phyloP scores from a whole-genome alignment of 2,888 invertebrate species.

The Eremobia ochroleuca region DNA sequence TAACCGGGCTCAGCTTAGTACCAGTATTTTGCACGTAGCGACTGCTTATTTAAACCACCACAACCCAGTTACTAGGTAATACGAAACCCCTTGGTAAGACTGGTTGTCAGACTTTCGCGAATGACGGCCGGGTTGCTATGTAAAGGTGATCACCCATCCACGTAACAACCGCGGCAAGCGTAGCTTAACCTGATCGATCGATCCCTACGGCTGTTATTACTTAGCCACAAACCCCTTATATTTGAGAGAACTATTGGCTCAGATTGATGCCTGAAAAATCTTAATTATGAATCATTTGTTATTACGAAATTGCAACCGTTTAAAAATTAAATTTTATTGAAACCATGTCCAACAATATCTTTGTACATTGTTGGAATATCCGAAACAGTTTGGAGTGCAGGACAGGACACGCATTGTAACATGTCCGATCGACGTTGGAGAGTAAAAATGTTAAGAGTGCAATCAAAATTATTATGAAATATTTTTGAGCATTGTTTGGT shows the following conservation, averaged over 20 bases:
- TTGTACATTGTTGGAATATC: conserved; percentile 3
- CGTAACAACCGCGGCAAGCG: no score
- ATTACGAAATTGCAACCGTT: background rate
- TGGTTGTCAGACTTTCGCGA: no score
- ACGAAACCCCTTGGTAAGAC: no score
- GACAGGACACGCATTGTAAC: conserved; percentile 19
- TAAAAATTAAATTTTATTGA: background rate
- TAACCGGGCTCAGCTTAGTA: no score
- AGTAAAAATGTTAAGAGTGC: conserved; percentile 35
- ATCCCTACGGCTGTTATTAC: no score
- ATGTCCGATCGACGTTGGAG: conserved; percentile 27
- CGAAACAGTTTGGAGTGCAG: background rate
- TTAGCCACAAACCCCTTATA: no score
- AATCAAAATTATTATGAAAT: conserved; percentile 13
- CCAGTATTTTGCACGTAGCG: no score
- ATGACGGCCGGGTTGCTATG: no score
- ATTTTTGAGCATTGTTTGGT: background rate
- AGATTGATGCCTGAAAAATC: background rate
- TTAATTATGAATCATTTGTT: background rate
- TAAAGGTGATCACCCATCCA: no score
- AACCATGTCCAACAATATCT: conserved; percentile 3
- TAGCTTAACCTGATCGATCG: no score
- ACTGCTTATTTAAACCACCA: no score
- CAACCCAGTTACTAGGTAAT: no score
- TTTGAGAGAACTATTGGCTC: background rate